Conservation (phyloP, 2,888 invertebrate species). For the Drosophila fulvimacula region DNA sequence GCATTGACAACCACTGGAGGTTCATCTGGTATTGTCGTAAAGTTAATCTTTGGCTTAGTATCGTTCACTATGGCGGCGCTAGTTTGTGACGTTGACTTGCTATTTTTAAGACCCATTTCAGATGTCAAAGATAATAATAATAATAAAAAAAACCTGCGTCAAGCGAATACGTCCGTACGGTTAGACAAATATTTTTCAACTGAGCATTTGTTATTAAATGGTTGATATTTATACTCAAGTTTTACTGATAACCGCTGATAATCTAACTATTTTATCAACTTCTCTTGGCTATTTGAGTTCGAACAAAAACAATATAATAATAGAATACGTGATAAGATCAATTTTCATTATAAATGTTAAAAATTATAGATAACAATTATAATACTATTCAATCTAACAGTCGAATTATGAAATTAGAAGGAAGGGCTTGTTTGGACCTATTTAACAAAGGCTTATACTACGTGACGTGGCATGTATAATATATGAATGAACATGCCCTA, state of each 20-base stretch:
- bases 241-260: constrained; percentile 35
- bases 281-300: not conserved
- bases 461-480: not conserved
- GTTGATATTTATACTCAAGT: constrained; percentile 43
- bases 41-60: not conserved
- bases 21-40: not conserved
- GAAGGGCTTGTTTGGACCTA: not conserved
- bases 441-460: not conserved
- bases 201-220: constrained; percentile 20
- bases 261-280: constrained; percentile 40
- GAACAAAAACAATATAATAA: not conserved
- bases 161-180: constrained; percentile 7
- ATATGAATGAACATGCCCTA: not conserved
- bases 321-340: not conserved
- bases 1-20: not conserved
- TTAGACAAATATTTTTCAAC: constrained; percentile 26
- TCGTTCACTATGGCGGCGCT: not conserved
- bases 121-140: not conserved
- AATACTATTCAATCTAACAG: not conserved
- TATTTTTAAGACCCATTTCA: constrained; percentile 30
- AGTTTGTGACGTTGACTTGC: constrained; percentile 27
- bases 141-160: not conserved
- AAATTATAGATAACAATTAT: not conserved
- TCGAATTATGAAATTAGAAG: not conserved
- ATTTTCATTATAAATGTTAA: not conserved